Evolutionary conservation across 2,888 invertebrate genomes (phyloP).

Genomic region (Drosophila ustulata): DNA sequence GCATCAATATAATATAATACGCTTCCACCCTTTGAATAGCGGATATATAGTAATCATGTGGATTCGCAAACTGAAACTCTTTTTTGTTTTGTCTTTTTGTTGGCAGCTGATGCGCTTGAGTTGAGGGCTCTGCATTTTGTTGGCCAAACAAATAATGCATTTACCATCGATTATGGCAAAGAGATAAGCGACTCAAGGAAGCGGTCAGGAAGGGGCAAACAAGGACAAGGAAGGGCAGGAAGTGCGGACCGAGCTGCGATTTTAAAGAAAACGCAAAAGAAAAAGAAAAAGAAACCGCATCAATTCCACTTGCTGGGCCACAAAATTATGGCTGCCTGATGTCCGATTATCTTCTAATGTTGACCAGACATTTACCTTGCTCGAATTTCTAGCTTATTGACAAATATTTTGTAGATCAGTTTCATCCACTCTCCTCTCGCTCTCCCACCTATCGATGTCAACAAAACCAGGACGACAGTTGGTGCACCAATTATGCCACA

Average conservation of each 20-base stretch:
- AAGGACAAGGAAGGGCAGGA: slow-evolving; percentile 39
- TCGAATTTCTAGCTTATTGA: slow-evolving; percentile 65
- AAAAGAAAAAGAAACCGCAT: slow-evolving; percentile 28
- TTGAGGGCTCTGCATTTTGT: slow-evolving; percentile 64
- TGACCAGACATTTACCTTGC: slow-evolving; percentile 29
- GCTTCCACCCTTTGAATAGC: not conserved
- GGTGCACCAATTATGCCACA: not conserved
- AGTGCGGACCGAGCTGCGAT: slow-evolving; percentile 43
- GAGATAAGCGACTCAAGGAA: slow-evolving; percentile 32
- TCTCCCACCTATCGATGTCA: slow-evolving; percentile 5
- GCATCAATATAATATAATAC: not conserved
- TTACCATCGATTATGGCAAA: slow-evolving; percentile 49
- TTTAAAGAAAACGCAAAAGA: slow-evolving; percentile 1
- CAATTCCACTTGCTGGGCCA: slow-evolving; percentile 75
- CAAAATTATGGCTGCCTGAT: slow-evolving; percentile 56
- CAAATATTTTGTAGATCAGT: slow-evolving; percentile 37
- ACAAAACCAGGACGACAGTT: slow-evolving; percentile 1
- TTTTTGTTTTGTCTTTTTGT: slow-evolving; percentile 21
- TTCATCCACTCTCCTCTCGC: not conserved
- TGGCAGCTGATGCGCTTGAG: slow-evolving; percentile 53
- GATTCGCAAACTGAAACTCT: slow-evolving; percentile 49
- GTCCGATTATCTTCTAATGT: slow-evolving; percentile 69
- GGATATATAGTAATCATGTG: slow-evolving; percentile 22
- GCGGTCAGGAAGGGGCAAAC: too few species aligned
- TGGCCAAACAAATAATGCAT: slow-evolving; percentile 54